Conservation (phyloP, 2,888 invertebrate genomes). For the Acanthopleura granulata region DNA sequence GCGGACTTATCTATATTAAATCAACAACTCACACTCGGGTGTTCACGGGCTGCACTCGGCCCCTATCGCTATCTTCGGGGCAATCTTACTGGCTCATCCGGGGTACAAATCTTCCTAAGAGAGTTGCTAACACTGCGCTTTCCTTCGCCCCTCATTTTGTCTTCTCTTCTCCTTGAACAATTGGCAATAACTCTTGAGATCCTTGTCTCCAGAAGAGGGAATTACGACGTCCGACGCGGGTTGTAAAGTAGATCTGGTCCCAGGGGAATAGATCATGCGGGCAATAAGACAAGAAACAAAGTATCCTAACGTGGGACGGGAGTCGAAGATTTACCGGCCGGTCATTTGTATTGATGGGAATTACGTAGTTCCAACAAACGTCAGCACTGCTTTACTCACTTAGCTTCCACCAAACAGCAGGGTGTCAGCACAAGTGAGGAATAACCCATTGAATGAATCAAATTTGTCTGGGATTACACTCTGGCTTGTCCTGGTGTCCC, state of each 20-base stretch:
- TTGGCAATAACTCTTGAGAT: not conserved
- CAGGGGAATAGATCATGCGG: not conserved
- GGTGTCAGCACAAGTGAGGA: conserved; percentile 35
- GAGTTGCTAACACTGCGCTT: not conserved
- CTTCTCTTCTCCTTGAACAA: conserved; percentile 10
- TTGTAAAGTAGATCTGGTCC: not conserved
- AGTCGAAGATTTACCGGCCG: not conserved
- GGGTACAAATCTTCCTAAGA: not conserved
- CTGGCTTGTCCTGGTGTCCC: conserved; percentile 28
- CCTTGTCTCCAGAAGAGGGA: not conserved
- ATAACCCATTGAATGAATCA: conserved; percentile 40
- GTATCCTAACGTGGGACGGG: not conserved
- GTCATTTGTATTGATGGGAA: not conserved
- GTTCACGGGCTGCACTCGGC: not conserved
- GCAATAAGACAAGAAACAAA: not conserved
- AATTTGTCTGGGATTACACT: conserved; percentile 40
- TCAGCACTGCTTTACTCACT: not conserved
- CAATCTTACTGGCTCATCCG: not conserved
- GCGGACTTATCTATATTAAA: conserved; percentile 30
- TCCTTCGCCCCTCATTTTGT: not conserved
- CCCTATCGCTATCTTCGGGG: not conserved
- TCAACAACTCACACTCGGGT: conserved; percentile 20
- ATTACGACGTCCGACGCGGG: not conserved
- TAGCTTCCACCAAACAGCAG: conserved; percentile 1
- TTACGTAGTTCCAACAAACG: not conserved